Percentiles rank a stretch among this genome's conserved stretches.
phyloP scores from a whole-genome alignment of 2,888 invertebrate species.

The Himalopsyche kuldschensis region DNA sequence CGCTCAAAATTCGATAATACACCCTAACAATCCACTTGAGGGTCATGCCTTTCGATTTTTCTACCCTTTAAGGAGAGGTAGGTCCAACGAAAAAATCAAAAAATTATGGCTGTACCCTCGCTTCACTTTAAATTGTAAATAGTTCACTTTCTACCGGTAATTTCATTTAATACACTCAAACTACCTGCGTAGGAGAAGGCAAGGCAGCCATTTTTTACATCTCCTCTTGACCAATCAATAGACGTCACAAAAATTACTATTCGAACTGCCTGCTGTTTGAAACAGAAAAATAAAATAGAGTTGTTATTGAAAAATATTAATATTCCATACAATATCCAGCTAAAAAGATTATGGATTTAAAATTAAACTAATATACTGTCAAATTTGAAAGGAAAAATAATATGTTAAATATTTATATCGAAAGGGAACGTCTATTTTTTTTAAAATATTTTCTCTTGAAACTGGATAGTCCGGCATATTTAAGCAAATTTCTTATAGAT shows the following conservation, averaged over 20 bases:
- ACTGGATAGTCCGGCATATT: no score
- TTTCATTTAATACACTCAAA: slow-evolving; percentile 41
- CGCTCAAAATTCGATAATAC: slow-evolving; percentile 34
- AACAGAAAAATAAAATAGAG: background rate
- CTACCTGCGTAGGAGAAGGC: slow-evolving; percentile 85
- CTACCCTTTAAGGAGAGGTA: background rate
- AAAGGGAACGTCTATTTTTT: no score
- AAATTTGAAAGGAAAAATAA: no score
- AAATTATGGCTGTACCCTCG: background rate
- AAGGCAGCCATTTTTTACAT: slow-evolving; percentile 80
- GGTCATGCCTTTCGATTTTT: slow-evolving; percentile 4
- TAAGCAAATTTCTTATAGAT: no score
- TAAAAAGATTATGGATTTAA: no score
- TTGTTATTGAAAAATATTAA: slow-evolving; percentile 4
- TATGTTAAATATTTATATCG: no score
- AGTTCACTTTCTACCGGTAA: slow-evolving; percentile 19
- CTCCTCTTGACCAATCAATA: slow-evolving; percentile 62
- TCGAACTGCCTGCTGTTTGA: slow-evolving; percentile 20
- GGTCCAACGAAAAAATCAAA: background rate
- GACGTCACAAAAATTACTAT: slow-evolving; percentile 46
- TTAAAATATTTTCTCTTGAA: no score
- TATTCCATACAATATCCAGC: background rate
- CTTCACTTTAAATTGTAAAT: background rate
- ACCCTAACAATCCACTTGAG: slow-evolving; percentile 31
- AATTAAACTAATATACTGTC: no score